Conservation (phyloP, 1,140 invertebrate species). For the Heterodera carotae region DNA sequence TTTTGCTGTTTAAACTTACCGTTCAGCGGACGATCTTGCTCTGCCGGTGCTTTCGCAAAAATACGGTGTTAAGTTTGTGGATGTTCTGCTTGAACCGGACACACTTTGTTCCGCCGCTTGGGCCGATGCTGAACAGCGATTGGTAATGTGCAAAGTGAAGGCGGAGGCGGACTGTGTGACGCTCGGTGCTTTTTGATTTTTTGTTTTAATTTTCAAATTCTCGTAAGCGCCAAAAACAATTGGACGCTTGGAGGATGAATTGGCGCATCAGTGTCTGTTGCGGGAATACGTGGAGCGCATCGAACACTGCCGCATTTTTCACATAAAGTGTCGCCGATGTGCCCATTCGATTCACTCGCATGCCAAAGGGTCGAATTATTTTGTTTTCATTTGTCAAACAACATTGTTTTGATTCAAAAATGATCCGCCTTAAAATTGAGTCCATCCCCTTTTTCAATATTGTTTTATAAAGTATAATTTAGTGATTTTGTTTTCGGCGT, state of each 20-base stretch:
- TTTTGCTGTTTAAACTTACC: no score
- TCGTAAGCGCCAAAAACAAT: conserved; percentile 39
- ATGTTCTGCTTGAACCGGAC: conserved; percentile 24
- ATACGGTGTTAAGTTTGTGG: conserved; percentile 18
- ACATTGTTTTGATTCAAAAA: no score
- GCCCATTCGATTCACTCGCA: conserved; percentile 27
- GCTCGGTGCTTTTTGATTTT: conserved; percentile 30
- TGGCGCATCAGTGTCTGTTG: conserved; percentile 25
- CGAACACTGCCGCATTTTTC: conserved; percentile 10
- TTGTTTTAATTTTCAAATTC: not conserved
- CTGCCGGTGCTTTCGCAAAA: conserved; percentile 19
- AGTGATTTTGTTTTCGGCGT: conserved; percentile 42
- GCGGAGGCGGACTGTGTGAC: conserved; percentile 34
- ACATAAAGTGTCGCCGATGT: conserved; percentile 31
- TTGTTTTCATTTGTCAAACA: no score
- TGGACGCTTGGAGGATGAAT: conserved; percentile 36
- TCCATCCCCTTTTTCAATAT: no score
- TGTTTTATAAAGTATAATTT: no score
- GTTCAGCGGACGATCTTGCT: not conserved
- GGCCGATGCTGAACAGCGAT: conserved; percentile 33
- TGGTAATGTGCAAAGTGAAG: conserved; percentile 51
- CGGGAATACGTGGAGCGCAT: conserved; percentile 39
- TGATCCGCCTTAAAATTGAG: no score
- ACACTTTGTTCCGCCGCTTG: conserved; percentile 21
- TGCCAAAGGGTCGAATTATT: conserved; percentile 19